A percentile compares a stretch with the other conserved stretches of the same genome.
Conservation (phyloP, 2,888 invertebrate genomes). For the Fabriciana adippe region DNA sequence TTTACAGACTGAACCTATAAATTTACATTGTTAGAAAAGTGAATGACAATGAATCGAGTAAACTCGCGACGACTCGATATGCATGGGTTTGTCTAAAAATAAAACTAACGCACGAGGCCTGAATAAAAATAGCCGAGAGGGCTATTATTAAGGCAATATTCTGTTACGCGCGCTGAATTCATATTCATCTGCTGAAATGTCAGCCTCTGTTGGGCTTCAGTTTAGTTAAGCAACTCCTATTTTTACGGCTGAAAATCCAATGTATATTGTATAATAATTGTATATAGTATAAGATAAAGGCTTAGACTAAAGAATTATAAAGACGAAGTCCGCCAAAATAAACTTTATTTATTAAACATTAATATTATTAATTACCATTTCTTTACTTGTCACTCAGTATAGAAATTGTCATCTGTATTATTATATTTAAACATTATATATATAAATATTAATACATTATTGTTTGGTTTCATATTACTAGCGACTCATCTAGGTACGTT, state of each 20-base stretch:
- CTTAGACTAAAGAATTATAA: neutral
- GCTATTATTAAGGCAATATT: conserved; percentile 73
- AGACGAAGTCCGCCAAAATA: too few relatives aligned
- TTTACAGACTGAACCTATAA: conserved; percentile 20
- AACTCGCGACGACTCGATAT: conserved; percentile 45
- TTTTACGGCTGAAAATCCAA: conserved; percentile 1
- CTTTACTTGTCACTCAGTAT: too few relatives aligned
- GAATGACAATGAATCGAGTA: conserved; percentile 26
- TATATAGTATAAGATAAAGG: conserved; percentile 11
- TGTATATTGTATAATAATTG: conserved; percentile 6
- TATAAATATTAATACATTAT: too few relatives aligned
- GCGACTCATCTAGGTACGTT: too few relatives aligned
- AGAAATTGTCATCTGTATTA: too few relatives aligned
- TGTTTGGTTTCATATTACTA: too few relatives aligned
- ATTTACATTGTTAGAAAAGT: conserved; percentile 28
- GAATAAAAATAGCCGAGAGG: conserved; percentile 46
- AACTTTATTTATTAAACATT: too few relatives aligned
- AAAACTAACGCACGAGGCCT: conserved; percentile 61
- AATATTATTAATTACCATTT: too few relatives aligned
- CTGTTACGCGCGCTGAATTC: conserved; percentile 62
- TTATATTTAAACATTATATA: too few relatives aligned
- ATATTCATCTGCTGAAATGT: conserved; percentile 55
- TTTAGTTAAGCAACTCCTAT: conserved; percentile 25
- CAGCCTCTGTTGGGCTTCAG: conserved; percentile 31
- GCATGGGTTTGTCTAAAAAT: conserved; percentile 65